These are phyloP conservation scores for Pseudochirops cupreus DNA, from an alignment of 2,797 vertebrate species.

Conservation along the genomic window DNA sequence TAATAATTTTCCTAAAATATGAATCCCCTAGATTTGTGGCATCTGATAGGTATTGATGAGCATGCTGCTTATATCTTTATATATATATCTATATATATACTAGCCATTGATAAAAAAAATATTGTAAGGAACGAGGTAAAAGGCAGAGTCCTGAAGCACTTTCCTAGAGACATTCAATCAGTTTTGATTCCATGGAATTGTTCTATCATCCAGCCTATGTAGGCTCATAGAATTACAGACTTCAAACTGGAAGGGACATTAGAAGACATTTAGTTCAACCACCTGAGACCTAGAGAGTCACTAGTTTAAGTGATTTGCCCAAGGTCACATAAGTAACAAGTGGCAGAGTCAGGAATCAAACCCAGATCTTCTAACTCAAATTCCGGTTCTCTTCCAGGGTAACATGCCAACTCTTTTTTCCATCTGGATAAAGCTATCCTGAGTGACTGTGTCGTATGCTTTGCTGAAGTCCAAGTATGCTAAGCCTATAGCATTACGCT, in stretches of 20 bases:
- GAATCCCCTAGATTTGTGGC: background rate
- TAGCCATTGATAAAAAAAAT: background rate
- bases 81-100: too few species aligned
- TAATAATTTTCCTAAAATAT: background rate
- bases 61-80: background rate
- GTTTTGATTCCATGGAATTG: background rate
- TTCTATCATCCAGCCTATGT: background rate
- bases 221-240: background rate
- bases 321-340: background rate
- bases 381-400: background rate
- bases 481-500: too few species aligned
- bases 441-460: background rate
- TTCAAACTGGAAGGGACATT: background rate
- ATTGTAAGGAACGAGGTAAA: background rate
- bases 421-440: background rate
- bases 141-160: background rate
- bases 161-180: background rate
- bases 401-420: background rate
- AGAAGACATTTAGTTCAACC: background rate
- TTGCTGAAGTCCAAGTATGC: background rate
- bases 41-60: background rate
- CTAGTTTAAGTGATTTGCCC: background rate
- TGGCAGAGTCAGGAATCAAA: background rate
- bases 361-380: background rate
- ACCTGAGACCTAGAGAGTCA: background rate